Evolutionary conservation across 2,888 invertebrate species (phyloP), one percentile per base, ranked within the genome.

Genomic region (Dastarcus helophoroides): DNA sequence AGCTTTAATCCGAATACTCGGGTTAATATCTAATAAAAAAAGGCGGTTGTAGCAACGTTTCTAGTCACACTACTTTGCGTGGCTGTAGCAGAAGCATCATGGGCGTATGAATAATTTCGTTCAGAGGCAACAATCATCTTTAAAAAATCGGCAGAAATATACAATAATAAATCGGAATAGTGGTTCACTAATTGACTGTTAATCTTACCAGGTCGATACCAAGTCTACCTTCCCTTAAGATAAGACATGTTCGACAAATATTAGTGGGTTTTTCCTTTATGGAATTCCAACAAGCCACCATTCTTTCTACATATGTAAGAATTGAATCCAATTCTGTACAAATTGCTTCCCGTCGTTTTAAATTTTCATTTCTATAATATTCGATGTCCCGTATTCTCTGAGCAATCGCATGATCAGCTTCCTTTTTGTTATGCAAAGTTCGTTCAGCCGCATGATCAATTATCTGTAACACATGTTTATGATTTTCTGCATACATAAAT

Each of bases 311-410:
- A 55, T 83, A 88, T 4, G 76, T 69, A 15, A 67, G 60, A 9
- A 91, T 60, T 7, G 78, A 76, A 56, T 90, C 89, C 21, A 83
- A 71, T 61, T 91, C 90, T 19, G 73, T 63, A 29, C 72, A 69
- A 8, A 85, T 73, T 38, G 80, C 79, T 53, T 75, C 77, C 34
- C 89, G 73, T 52, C 85, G 81, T 13, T 71, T 67, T 48, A 78
- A 71, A 11, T 90, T 63, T 56, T 91, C 90, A 4, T 71, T 67
- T 47, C 76, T 79, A 48, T 79, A 76, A 58, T 82, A 89, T 39
- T 81, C 75, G 29, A 91, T 76, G 50, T 90, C 88, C 29, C 76
- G 72, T 10, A 90, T 68, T 43, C 88, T 76, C 58, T 88, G 84
- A 46, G 80, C 76, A 40, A 91, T 65, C 17, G 75, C 71, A 47